Evolutionary conservation across 2,888 invertebrate genomes (phyloP), one percentile per base, ranked within the genome.

Genomic region (Hirtodrosophila cameraria): DNA sequence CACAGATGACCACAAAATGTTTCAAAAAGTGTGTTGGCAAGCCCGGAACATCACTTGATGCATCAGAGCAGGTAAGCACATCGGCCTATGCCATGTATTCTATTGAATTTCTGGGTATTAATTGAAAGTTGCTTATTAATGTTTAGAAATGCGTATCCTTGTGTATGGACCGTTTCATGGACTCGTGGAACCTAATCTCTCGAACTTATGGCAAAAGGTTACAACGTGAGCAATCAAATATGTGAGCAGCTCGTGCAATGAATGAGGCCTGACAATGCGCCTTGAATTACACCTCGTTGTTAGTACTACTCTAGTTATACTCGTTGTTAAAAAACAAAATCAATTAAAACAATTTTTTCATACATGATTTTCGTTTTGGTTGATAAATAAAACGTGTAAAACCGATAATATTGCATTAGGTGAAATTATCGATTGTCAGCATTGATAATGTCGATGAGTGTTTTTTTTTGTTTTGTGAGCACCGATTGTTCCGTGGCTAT

Each of bases 111-210:
- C 6, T 7, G 1, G 1, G 12, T n/a, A 9, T 15, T 31, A 1
- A 12, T 27, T 5, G 8, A 30, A n/a, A 1, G 2, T 6, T 1
- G 0, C 2, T 43, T 20, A 30, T 52, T 43, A 11, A 41, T 64
- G 93, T 92, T 43, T 93, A 98, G 94, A 98, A 97, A 94, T 98
- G 98, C 90, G 93, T 98, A 77, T 96, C 97, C 2, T 97, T 97
- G 96, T 99, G 98, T 91, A 98, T 98, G 97, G 98, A 99, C 91
- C 75, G 98, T 87, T 99, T 97, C 92, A 97, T 98, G 96, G 98
- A 99, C 89, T 94, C 97, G 2, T 97, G 97, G 95, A 97, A 97
- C 91, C 92, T 97, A 54, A 97, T 99, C 11, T 97, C 97, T 9
- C 94, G 95, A 91, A 94, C 97, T 0, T 98, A 98, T 90, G 94